Base-by-base conservation (phyloP, 2,113 vertebrate genomes). In the Syngnathus scovelli region DNA sequence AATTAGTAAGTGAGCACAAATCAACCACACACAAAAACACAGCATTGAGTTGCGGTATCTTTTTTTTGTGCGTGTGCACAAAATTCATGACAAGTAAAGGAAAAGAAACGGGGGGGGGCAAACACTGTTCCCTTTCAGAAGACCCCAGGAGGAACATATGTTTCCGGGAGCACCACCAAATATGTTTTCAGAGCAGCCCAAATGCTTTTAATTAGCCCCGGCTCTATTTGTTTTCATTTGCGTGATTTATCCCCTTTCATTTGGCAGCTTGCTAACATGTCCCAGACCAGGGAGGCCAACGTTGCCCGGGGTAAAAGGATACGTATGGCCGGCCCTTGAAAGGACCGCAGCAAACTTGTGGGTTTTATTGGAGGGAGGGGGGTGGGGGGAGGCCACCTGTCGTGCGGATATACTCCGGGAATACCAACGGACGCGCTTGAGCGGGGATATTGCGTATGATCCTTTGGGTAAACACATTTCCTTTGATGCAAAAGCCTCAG, bases 211-310 rank as follows among this genome's bases (percentile, higher is more conserved):
- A 90, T 91, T 84, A 90, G 85, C 83, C 80, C 72, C 71, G 78
- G 75, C 48, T 88, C 82, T 85, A 86, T 91, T 90, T 90, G 89
- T 90, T 92, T 92, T 88, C 86, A 90, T 92, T 90, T 86, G 86
- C 1, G 65, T 90, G 89, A 92, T 89, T 90, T 91, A 90, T 88
- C 76, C 84, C 74, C 86, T 90, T 90, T 89, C 81, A 90, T 89
- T 90, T 89, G 87, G 85, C 90, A 85, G 90, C 86, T 85, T 85
- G 88, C 81, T 89, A 90, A 89, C 86, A 78, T 77, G 83, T 83
- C 83, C 86, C 88, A 88, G 87, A 86, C 82, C 83, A 76, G 72
- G 55, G 82, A 52, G 78, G 69, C 67, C 78, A 46, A 66, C 74
- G 43, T 71, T 23, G 76, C 76, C 82, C 60, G 78, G 78, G 89